A percentile compares a stretch with the other conserved stretches of the same genome.
Evolutionary conservation across 2,888 invertebrate species (phyloP).

Genomic region (Tiliacea aurago): DNA sequence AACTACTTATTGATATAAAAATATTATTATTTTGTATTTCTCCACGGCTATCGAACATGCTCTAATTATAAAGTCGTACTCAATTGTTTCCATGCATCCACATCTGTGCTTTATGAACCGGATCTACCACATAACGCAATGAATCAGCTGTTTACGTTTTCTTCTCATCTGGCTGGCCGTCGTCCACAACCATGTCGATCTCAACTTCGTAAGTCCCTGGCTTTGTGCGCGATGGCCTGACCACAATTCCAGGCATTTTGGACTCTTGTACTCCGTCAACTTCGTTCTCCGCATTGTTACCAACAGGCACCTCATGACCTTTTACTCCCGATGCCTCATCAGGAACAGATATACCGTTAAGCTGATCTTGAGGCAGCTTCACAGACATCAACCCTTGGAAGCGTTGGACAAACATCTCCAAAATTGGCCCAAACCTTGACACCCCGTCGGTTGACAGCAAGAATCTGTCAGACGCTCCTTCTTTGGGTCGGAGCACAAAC

Average conservation of each 20-base stretch:
- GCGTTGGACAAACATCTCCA: slow-evolving; percentile 93
- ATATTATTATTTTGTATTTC: slow-evolving; percentile 39
- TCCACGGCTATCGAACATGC: slow-evolving; percentile 11
- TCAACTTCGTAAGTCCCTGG: slow-evolving; percentile 86
- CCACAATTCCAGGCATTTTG: slow-evolving; percentile 83
- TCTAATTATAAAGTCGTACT: slow-evolving; percentile 30
- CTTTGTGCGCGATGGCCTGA: slow-evolving; percentile 81
- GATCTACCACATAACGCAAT: not conserved
- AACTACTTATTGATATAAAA: slow-evolving; percentile 23
- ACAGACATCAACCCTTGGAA: slow-evolving; percentile 93
- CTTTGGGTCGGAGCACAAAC: slow-evolving; percentile 84
- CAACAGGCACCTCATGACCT: slow-evolving; percentile 66
- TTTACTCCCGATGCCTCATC: slow-evolving; percentile 51
- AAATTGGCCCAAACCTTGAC: slow-evolving; percentile 92
- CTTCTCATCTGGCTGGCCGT: slow-evolving; percentile 82
- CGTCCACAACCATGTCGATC: slow-evolving; percentile 85
- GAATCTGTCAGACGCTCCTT: slow-evolving; percentile 79
- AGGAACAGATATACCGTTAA: slow-evolving; percentile 74
- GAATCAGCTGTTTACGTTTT: slow-evolving; percentile 49
- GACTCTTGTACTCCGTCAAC: slow-evolving; percentile 86
- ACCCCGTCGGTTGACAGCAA: slow-evolving; percentile 82
- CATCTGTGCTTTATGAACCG: slow-evolving; percentile 18
- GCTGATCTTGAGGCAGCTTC: slow-evolving; percentile 91
- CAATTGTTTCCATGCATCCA: slow-evolving; percentile 16
- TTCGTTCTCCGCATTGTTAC: slow-evolving; percentile 85